Evolutionary conservation across 2,113 vertebrate species (phyloP).

Genomic region (Callithrix jacchus): DNA sequence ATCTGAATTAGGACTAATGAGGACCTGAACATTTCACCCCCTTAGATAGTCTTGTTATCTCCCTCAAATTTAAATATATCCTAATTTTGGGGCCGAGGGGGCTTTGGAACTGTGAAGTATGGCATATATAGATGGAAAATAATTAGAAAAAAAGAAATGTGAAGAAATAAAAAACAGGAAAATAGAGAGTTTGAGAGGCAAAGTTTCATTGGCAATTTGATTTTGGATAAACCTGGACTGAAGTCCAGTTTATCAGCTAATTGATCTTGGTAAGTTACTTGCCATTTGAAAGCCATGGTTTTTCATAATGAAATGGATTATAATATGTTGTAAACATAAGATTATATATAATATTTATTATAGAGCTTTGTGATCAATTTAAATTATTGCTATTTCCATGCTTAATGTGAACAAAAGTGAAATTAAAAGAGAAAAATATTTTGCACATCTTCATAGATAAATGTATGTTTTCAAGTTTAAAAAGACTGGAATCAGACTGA

Average conservation of each 20-base stretch:
- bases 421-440: background rate
- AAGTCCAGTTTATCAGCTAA: background rate
- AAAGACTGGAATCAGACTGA: background rate
- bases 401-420: background rate
- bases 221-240: background rate
- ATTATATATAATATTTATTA: background rate
- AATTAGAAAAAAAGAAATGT: background rate
- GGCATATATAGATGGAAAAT: background rate
- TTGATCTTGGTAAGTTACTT: background rate
- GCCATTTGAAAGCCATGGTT: background rate
- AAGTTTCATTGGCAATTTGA: background rate
- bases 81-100: accelerated
- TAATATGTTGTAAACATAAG: background rate
- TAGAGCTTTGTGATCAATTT: background rate
- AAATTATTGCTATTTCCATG: background rate
- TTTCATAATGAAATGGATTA: background rate
- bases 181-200: background rate
- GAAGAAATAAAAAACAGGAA: background rate
- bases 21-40: background rate
- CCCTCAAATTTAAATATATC: background rate
- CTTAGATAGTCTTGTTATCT: background rate
- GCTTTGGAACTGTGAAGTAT: background rate
- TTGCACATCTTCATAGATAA: background rate
- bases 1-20: background rate
- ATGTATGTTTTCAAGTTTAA: background rate